Evolutionary conservation across 2,888 invertebrate species (phyloP).

Genomic region (Drosophila hawaiiensis): DNA sequence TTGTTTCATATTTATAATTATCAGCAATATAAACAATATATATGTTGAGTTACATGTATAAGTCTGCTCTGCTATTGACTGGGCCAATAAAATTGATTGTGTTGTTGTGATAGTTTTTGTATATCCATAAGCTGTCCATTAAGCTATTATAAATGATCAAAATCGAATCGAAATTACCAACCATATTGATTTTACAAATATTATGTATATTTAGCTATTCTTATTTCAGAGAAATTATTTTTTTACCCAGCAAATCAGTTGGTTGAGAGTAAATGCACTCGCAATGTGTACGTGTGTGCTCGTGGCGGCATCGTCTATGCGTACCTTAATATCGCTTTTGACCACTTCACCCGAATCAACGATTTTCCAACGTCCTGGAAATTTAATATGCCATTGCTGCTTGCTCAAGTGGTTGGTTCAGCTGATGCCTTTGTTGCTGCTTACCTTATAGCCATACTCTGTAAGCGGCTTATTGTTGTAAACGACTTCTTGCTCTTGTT

Average conservation of each 20-base stretch:
- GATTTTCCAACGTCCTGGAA: slow-evolving; percentile 27
- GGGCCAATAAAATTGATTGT: not conserved
- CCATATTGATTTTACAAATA: not conserved
- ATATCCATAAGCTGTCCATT: not conserved
- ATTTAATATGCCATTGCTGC: slow-evolving; percentile 13
- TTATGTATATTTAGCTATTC: not conserved
- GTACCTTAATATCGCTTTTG: slow-evolving; percentile 25
- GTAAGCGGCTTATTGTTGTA: slow-evolving; percentile 61
- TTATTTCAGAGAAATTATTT: not conserved
- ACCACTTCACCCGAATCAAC: slow-evolving; percentile 26
- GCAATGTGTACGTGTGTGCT: slow-evolving; percentile 5
- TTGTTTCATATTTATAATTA: not conserved
- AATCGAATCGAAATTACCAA: not conserved
- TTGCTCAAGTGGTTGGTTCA: slow-evolving; percentile 1
- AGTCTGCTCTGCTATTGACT: too few species aligned
- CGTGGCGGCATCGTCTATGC: not conserved
- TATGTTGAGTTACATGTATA: not conserved
- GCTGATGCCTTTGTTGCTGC: slow-evolving; percentile 11
- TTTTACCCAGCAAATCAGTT: not conserved
- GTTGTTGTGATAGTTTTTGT: not conserved
- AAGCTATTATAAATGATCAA: not conserved
- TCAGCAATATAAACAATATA: not conserved
- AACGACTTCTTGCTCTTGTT: slow-evolving; percentile 31
- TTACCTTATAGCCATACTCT: slow-evolving; percentile 13
- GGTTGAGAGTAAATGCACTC: slow-evolving; percentile 34